phyloP scores from a whole-genome alignment of 2,888 invertebrate genomes.

The Byasa hedistus region DNA sequence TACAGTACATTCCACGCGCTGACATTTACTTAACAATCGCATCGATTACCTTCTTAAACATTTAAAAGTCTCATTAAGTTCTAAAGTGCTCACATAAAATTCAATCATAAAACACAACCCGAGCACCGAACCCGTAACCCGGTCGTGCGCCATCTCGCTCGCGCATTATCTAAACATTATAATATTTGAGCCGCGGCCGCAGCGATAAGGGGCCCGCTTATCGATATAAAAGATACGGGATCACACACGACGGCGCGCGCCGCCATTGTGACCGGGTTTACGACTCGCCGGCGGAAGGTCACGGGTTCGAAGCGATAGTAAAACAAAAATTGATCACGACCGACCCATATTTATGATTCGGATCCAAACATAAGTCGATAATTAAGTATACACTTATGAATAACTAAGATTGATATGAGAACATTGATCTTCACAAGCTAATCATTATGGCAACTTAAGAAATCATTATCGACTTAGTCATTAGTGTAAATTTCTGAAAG shows the following conservation, averaged over 20 bases:
- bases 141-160: background rate
- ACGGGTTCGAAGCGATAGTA: slow-evolving; percentile 9
- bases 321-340: slow-evolving; percentile 6
- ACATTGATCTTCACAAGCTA: too few relatives aligned
- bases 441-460: too few relatives aligned
- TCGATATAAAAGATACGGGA: slow-evolving; percentile 41
- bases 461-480: too few relatives aligned
- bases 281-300: slow-evolving; percentile 20
- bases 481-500: too few relatives aligned
- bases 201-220: slow-evolving; percentile 21
- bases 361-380: too few relatives aligned
- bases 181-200: slow-evolving; percentile 30
- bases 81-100: background rate
- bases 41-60: too few relatives aligned
- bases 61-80: too few relatives aligned
- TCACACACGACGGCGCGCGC: slow-evolving; percentile 49
- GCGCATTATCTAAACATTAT: slow-evolving; percentile 29
- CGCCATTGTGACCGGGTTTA: slow-evolving; percentile 29
- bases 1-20: too few relatives aligned
- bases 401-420: too few relatives aligned
- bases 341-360: slow-evolving; percentile 7
- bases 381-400: too few relatives aligned
- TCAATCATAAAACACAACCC: background rate
- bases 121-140: background rate
- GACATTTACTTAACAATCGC: too few relatives aligned